A percentile compares a stretch with the other conserved stretches of the same genome.
Evolutionary conservation across 2,797 vertebrate species (phyloP).

Genomic region (Gila robusta): DNA sequence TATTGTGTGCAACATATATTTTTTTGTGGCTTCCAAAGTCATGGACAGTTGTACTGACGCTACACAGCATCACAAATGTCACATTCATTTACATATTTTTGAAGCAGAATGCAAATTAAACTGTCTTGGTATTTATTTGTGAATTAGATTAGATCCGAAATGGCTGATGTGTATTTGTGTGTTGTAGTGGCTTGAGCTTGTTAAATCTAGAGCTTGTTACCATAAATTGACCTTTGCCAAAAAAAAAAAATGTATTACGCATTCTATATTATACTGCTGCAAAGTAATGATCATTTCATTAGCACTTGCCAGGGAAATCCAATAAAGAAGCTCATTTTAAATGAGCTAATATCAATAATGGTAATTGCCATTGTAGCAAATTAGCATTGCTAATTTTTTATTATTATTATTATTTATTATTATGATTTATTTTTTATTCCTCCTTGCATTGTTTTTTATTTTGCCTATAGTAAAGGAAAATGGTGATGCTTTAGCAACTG

Average conservation of each 20-base stretch:
- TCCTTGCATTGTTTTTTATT: conserved; percentile 6
- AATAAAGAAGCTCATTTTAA: background rate
- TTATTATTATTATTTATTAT: background rate
- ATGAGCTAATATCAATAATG: conserved; percentile 31
- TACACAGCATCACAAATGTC: background rate
- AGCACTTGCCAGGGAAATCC: conserved; percentile 1
- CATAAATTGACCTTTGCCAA: background rate
- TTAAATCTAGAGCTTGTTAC: conserved; percentile 7
- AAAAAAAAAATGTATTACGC: background rate
- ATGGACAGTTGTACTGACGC: background rate
- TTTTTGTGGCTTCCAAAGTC: background rate
- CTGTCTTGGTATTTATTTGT: background rate
- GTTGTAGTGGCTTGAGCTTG: background rate
- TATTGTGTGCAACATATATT: background rate
- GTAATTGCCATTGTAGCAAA: conserved; percentile 23
- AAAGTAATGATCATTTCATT: conserved; percentile 17
- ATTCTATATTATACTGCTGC: background rate
- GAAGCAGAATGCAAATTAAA: conserved; percentile 1
- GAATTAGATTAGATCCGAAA: background rate
- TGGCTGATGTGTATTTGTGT: background rate
- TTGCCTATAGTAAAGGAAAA: conserved; percentile 29
- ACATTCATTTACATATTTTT: background rate
- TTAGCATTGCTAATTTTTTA: conserved; percentile 41
- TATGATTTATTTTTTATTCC: conserved; percentile 40
- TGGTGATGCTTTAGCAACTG: conserved; percentile 1